phyloP scores from a whole-genome alignment of 2,113 vertebrate species.

The Syngnathus floridae region DNA sequence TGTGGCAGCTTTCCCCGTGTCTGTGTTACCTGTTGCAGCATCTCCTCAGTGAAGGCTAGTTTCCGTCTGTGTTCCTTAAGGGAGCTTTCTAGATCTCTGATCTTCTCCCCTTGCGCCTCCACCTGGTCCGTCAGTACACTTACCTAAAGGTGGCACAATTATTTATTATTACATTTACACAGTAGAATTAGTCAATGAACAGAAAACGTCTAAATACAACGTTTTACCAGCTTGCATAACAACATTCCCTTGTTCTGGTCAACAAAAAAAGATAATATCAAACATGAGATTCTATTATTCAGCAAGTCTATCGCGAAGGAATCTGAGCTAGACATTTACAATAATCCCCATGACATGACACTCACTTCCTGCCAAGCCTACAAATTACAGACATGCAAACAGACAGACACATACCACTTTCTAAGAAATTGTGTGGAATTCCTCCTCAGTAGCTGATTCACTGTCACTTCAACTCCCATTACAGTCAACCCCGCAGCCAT shows the following conservation, averaged over 20 bases:
- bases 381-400: conserved; percentile 8
- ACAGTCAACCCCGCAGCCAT: conserved; percentile 16
- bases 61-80: conserved; percentile 89
- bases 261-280: conserved; percentile 2
- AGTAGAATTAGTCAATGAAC: background rate
- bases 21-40: conserved; percentile 89
- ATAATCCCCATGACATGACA: conserved; percentile 34
- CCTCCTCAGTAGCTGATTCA: conserved; percentile 30
- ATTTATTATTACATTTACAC: background rate
- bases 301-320: conserved; percentile 36
- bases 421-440: conserved; percentile 15
- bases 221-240: background rate
- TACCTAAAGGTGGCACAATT: conserved; percentile 73
- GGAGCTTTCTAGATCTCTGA: conserved; percentile 88
- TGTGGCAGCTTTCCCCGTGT: background rate
- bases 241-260: background rate
- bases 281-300: conserved; percentile 2
- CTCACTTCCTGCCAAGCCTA: conserved; percentile 18
- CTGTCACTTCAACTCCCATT: conserved; percentile 23
- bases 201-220: background rate
- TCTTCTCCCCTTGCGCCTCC: conserved; percentile 97
- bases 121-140: conserved; percentile 97
- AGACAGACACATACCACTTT: background rate
- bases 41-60: conserved; percentile 91
- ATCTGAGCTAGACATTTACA: conserved; percentile 28